phyloP scores from a whole-genome alignment of 2,888 invertebrate genomes.

The Melieria omissa region DNA sequence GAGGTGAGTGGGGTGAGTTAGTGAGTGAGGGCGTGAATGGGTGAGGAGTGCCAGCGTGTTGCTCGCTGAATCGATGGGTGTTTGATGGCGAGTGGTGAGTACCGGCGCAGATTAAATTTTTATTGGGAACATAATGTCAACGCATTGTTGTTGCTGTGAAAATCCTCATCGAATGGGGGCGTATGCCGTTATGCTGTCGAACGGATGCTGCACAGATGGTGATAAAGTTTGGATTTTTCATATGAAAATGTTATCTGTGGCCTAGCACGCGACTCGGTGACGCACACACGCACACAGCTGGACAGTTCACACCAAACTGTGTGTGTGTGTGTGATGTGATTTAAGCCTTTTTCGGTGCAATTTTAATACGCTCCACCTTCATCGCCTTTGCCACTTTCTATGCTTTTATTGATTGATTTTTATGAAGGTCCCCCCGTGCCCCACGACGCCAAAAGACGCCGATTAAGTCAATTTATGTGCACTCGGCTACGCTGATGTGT shows the following conservation, averaged over 20 bases:
- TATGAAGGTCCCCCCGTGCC: constrained; percentile 24
- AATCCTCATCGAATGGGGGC: background rate
- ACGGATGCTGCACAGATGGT: constrained; percentile 26
- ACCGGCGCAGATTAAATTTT: constrained; percentile 57
- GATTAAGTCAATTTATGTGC: constrained; percentile 16
- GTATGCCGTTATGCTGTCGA: background rate
- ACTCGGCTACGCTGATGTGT: background rate
- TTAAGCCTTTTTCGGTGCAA: constrained; percentile 30
- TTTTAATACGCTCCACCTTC: constrained; percentile 3
- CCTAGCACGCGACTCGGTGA: constrained; percentile 36
- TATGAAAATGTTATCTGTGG: constrained; percentile 37
- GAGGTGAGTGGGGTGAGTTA: background rate
- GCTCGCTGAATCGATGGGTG: too few species aligned
- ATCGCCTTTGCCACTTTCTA: too few species aligned
- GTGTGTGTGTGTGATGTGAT: constrained; percentile 17
- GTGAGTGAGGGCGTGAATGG: background rate
- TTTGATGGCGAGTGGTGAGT: constrained; percentile 25
- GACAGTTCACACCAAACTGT: constrained; percentile 17
- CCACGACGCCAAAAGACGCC: constrained; percentile 1
- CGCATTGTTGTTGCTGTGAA: constrained; percentile 2
- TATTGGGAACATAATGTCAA: constrained; percentile 52
- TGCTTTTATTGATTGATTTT: constrained; percentile 41
- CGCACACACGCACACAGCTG: constrained; percentile 5
- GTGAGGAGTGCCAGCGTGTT: background rate
- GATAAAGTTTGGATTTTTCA: constrained; percentile 39